These are phyloP conservation scores for Listrodromus nycthemerus DNA, from an alignment of 2,888 invertebrate genomes.

Conservation along the genomic window DNA sequence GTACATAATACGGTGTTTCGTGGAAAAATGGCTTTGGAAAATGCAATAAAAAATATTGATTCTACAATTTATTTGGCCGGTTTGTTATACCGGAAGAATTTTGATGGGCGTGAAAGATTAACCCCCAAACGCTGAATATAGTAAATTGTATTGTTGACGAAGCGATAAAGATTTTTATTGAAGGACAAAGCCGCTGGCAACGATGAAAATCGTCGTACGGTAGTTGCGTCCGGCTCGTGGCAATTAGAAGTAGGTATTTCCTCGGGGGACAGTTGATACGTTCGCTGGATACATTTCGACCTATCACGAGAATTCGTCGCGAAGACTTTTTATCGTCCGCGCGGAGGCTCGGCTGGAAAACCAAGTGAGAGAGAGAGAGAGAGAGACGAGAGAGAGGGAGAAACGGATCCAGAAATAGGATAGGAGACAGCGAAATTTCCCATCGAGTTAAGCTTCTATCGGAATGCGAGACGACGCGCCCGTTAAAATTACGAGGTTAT, in stretches of 20 bases:
- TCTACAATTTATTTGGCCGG: no score
- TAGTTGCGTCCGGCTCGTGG: constrained; percentile 51
- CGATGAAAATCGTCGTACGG: constrained; percentile 31
- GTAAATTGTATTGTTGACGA: constrained; percentile 17
- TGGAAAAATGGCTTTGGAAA: no score
- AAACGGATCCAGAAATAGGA: constrained; percentile 8
- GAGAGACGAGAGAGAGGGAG: constrained; percentile 26
- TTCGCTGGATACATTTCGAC: constrained; percentile 72
- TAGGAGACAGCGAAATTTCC: constrained; percentile 23
- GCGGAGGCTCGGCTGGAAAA: neutral
- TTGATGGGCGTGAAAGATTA: neutral
- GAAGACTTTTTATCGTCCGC: constrained; percentile 73
- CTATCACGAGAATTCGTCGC: constrained; percentile 40
- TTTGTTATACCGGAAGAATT: no score
- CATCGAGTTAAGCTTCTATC: constrained; percentile 67
- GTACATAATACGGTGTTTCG: no score
- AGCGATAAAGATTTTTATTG: constrained; percentile 80
- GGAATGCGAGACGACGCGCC: constrained; percentile 70
- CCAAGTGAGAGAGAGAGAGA: constrained; percentile 29
- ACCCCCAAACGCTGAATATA: constrained; percentile 41
- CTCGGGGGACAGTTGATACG: constrained; percentile 77
- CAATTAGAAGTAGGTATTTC: constrained; percentile 80
- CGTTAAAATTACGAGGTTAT: constrained; percentile 77
- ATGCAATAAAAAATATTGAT: no score
- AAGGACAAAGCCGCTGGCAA: constrained; percentile 54